Evolutionary conservation across 2,888 invertebrate species (phyloP).

Genomic region (Nematopogon swammerdamellus): DNA sequence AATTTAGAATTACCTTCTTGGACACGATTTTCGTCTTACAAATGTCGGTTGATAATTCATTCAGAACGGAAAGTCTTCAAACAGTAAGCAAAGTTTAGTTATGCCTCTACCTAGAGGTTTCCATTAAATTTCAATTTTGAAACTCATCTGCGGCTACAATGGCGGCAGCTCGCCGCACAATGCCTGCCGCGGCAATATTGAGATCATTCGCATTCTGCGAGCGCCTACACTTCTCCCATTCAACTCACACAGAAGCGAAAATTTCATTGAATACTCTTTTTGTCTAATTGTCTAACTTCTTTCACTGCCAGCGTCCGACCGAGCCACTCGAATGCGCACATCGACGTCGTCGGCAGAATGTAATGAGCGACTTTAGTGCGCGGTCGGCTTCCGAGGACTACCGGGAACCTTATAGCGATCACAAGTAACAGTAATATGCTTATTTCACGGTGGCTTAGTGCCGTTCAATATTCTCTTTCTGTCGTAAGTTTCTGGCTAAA

Average conservation of each 20-base stretch:
- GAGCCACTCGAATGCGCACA: constrained; percentile 6
- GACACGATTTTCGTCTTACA: too few relatives aligned
- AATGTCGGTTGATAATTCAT: too few relatives aligned
- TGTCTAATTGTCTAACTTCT: constrained; percentile 14
- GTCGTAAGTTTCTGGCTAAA: not conserved
- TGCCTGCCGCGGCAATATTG: constrained; percentile 17
- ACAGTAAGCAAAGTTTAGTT: too few relatives aligned
- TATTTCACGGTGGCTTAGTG: constrained; percentile 27
- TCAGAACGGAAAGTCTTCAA: too few relatives aligned
- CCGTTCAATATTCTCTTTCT: constrained; percentile 6
- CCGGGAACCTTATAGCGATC: constrained; percentile 17
- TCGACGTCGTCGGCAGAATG: not conserved
- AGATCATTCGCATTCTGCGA: not conserved
- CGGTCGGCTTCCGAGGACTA: constrained; percentile 1
- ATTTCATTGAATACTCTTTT: constrained; percentile 8
- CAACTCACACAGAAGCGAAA: constrained; percentile 8
- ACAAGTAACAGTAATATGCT: constrained; percentile 14
- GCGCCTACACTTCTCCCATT: constrained; percentile 6
- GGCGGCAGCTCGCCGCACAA: constrained; percentile 14
- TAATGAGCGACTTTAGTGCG: constrained; percentile 12
- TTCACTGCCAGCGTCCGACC: constrained; percentile 13
- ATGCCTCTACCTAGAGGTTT: too few relatives aligned
- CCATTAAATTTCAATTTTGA: constrained; percentile 42
- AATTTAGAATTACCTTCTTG: too few relatives aligned
- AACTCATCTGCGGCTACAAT: constrained; percentile 31